Percentiles rank a stretch among this genome's conserved stretches.
Evolutionary conservation across 2,888 invertebrate species (phyloP).

Genomic region (Ecliptopera silaceata): DNA sequence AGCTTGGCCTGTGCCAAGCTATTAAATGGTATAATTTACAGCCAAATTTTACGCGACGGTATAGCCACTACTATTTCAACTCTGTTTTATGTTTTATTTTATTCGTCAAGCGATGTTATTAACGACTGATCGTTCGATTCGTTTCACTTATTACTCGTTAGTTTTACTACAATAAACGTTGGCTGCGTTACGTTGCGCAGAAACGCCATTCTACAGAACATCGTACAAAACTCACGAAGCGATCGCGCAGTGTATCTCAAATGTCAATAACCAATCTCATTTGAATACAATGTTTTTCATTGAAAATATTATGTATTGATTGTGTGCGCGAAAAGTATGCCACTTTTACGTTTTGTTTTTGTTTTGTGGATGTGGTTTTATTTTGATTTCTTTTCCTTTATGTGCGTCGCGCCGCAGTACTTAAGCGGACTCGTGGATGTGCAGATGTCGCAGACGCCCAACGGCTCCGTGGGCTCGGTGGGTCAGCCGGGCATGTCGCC

Average conservation of each 20-base stretch:
- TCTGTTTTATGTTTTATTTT: not conserved
- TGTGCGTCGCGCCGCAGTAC: conserved; percentile 27
- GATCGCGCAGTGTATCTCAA: no score
- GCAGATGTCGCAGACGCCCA: conserved; percentile 79
- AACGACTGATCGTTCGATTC: not conserved
- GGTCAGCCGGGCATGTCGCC: conserved; percentile 88
- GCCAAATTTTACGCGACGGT: not conserved
- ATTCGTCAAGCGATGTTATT: not conserved
- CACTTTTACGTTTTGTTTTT: not conserved
- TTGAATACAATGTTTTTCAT: not conserved
- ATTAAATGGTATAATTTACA: not conserved
- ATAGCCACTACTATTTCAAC: not conserved
- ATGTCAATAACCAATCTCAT: no score
- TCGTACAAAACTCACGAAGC: no score
- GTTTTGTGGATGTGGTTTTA: conserved; percentile 1
- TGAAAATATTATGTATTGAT: not conserved
- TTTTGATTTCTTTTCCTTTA: conserved; percentile 29
- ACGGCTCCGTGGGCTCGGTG: conserved; percentile 78
- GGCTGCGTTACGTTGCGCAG: no score
- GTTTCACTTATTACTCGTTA: not conserved
- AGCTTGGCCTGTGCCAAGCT: not conserved
- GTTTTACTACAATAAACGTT: no score
- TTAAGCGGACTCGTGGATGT: conserved; percentile 29
- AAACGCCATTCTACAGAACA: no score
- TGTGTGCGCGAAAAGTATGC: not conserved